phyloP scores from a whole-genome alignment of 2,113 vertebrate genomes.

The Bubo blakistoni region DNA sequence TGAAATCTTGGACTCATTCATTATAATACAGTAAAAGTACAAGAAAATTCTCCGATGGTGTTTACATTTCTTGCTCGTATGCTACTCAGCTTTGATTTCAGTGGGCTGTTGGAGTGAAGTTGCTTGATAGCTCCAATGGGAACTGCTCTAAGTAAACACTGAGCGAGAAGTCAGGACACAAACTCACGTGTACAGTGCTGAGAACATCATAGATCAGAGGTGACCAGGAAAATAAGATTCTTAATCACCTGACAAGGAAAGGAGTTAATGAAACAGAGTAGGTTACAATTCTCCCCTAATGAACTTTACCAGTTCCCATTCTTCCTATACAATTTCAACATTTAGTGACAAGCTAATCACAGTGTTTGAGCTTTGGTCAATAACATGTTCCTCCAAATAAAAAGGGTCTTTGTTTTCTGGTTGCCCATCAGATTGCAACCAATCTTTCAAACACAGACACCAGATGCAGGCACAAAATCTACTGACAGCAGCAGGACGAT shows the following conservation, averaged over 20 bases:
- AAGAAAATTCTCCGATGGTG: rapidly evolving
- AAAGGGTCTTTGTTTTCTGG: not conserved
- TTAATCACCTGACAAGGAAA: not conserved
- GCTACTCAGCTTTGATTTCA: not conserved
- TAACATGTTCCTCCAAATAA: not conserved
- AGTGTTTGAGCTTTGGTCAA: not conserved
- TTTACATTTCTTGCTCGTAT: not conserved
- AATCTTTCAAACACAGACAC: not conserved
- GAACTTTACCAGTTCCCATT: not conserved
- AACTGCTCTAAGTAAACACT: not conserved
- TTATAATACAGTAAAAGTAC: not conserved
- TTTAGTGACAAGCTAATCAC: not conserved
- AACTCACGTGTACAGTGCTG: not conserved
- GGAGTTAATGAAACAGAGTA: not conserved
- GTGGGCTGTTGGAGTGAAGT: not conserved
- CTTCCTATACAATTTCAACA: not conserved
- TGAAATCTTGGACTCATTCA: not conserved
- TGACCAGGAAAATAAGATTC: not conserved
- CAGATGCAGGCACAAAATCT: not conserved
- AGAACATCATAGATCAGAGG: not conserved
- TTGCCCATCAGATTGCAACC: not conserved
- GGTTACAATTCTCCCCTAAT: not conserved
- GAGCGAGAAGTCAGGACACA: not conserved
- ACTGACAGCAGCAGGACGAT: not conserved
- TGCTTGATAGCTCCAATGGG: not conserved